Evolutionary conservation across 2,888 invertebrate species (phyloP), one percentile per base, ranked within the genome.

Genomic region (Acronicta leporina): DNA sequence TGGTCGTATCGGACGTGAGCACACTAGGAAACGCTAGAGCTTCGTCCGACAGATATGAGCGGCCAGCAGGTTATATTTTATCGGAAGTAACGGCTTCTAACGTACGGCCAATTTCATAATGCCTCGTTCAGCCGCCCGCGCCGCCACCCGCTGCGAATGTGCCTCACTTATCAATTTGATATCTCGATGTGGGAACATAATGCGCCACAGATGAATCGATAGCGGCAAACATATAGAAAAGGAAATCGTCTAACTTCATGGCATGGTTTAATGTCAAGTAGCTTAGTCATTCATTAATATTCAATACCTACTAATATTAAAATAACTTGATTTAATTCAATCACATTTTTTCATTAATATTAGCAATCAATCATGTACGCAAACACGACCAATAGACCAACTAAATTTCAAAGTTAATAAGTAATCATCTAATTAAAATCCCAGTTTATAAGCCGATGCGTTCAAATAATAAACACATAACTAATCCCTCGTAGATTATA

Each of bases 81-180:
- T 92, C 92, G 86, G 85, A 90, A 92, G 94, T 92, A 92, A 94
- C 90, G 94, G 94, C 91, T 81, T 84, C 92, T 94, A 94, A 94
- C 92, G 89, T 94, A 94, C 92, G 87, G 94, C 94, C 94, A 94
- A 94, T 94, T 93, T 94, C 94, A 94, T 94, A 94, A 94, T 94
- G 94, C 94, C 86, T 87, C 87, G 90, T 77, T 85, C 90, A 84
- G 87, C 88, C 86, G 87, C 86, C 80, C 47, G 62, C 52, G 40
- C 64, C 16, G 38, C 27, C 63, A 48, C 68, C 89, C 86, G 88
- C 87, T 80, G 87, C 86, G 88, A 90, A 93, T 92, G 92, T 90
- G 88, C 85, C 90, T 89, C 91, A 94, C 94, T 93, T 92, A 93
- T 94, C 94, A 93, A 94, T 94, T 94, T 93, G 94, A 94, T 94